Evolutionary conservation across 37 sponge, comb jelly and placozoan genomes (phyloP).

Genomic region (Sycon ciliatum): DNA sequence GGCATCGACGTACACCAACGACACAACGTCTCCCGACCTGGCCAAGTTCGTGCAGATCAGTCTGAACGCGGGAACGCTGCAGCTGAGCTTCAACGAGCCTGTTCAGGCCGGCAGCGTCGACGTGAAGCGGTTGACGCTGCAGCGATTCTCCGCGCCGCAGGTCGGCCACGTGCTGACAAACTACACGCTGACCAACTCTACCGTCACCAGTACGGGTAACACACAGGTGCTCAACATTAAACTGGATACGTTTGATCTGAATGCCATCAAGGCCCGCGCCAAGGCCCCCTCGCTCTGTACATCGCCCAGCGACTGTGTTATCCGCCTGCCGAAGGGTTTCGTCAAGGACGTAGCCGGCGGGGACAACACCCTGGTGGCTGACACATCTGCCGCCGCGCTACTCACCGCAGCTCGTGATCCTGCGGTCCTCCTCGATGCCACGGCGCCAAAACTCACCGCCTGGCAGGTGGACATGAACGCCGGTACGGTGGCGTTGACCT

Average conservation of each 20-base stretch:
- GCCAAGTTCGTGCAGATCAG: slow-evolving; percentile 32
- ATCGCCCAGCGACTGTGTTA: neutral
- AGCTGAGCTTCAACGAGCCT: slow-evolving; percentile 56
- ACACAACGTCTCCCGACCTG: neutral
- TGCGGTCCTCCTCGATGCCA: slow-evolving; percentile 33
- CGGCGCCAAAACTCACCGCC: slow-evolving; percentile 34
- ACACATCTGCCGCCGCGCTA: neutral
- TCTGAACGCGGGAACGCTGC: slow-evolving; percentile 33
- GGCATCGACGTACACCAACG: neutral
- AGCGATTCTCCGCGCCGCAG: too few species aligned
- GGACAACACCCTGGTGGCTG: neutral
- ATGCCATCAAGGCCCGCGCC: too few species aligned
- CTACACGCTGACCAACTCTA: too few species aligned
- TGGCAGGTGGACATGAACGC: slow-evolving; percentile 53
- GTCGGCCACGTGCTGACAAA: too few species aligned
- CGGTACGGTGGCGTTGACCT: slow-evolving; percentile 52
- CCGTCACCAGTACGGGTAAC: too few species aligned
- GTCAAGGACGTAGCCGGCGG: slow-evolving; percentile 12
- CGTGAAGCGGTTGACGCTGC: slow-evolving; percentile 48
- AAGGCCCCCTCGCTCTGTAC: too few species aligned
- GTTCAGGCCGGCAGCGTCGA: slow-evolving; percentile 51
- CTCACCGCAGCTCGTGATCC: too few species aligned
- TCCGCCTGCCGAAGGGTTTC: neutral
- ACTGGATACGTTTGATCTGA: too few species aligned
- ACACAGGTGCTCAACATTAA: too few species aligned